Percentiles rank a stretch among this genome's conserved stretches.
Conservation (phyloP, 2,113 vertebrate species). For the Trichechus manatus region DNA sequence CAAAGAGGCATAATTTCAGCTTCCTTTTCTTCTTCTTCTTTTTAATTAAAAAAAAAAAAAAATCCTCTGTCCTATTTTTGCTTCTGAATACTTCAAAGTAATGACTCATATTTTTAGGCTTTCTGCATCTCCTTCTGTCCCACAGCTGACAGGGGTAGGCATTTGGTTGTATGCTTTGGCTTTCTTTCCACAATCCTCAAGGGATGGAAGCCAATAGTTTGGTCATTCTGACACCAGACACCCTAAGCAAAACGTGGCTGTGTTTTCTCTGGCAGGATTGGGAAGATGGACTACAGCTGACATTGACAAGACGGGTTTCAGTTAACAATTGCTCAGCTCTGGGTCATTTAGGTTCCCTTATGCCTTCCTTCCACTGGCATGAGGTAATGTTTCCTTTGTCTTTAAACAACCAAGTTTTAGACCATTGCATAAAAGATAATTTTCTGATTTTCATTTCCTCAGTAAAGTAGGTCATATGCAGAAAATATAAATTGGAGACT, state of each 20-base stretch:
- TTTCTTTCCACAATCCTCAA: not conserved
- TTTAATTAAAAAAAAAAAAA: conserved; percentile 46
- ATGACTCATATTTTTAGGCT: conserved; percentile 14
- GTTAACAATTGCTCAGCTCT: conserved; percentile 47
- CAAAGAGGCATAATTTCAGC: not conserved
- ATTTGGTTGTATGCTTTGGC: conserved; percentile 36
- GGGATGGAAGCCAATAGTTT: conserved; percentile 27
- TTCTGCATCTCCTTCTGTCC: conserved; percentile 22
- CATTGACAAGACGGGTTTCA: conserved; percentile 9
- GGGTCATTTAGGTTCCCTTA: not conserved
- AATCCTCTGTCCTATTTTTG: conserved; percentile 12
- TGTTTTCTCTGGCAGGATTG: conserved; percentile 72
- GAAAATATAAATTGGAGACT: conserved; percentile 61
- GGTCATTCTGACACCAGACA: conserved; percentile 73
- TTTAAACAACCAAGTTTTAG: conserved; percentile 53
- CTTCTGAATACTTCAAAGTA: conserved; percentile 58
- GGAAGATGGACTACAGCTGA: conserved; percentile 33
- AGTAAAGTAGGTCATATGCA: conserved; percentile 65
- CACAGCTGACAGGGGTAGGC: conserved; percentile 38
- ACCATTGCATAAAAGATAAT: conserved; percentile 60
- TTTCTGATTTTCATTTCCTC: conserved; percentile 66
- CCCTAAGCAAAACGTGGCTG: conserved; percentile 46
- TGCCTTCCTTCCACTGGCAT: not conserved
- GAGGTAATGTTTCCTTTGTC: conserved; percentile 76
- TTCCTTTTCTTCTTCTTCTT: conserved; percentile 18